Evolutionary conservation across 2,888 invertebrate species (phyloP), one percentile per base, ranked within the genome.

Genomic region (Eledone cirrhosa): DNA sequence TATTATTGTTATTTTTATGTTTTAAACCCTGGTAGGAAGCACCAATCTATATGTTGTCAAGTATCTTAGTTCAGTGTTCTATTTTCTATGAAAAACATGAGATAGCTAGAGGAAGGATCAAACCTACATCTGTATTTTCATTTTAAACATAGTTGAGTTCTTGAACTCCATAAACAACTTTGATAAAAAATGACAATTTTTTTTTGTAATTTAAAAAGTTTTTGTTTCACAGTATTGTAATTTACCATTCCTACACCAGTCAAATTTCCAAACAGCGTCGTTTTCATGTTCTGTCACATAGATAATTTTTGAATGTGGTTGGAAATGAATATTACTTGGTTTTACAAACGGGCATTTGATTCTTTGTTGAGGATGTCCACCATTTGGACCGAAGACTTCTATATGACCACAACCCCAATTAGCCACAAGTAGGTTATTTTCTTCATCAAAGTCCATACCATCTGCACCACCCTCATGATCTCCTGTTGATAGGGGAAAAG

Each of bases 381-480:
- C 89, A 8, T 81, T 75, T 11, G 84, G 78, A n/a, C 84, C 81
- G 79, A 88, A 89, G 14, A 89, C 89, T 77, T 89, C 89, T n/a
- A 89, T 81, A 79, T 86, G 84, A 7, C 85, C 83, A 31, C 83
- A 79, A 0, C 88, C 88, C 86, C 87, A 87, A 80, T 89, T 88
- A 24, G 89, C 88, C 1, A 88, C 89, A 33, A 89, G 82, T 4
- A 89, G 82, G 78, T 87, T 88, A 29, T 86, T 85, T 4, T 86
- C 84, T n/a, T 82, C 84, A 82, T 89, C 89, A 84, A 89, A 88
- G 80, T 89, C 89, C 88, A 89, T 88, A 1, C 89, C 89, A 83
- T 89, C 89, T 63, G 89, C 87, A 11, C 89, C 89, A 19, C 87
- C 87, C 69, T 86, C 86, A 47, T 85, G 83, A 48, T 82, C 80